Evolutionary conservation across 2,888 invertebrate species (phyloP), one percentile per base, ranked within the genome.

Genomic region (Podabrus alpinus): DNA sequence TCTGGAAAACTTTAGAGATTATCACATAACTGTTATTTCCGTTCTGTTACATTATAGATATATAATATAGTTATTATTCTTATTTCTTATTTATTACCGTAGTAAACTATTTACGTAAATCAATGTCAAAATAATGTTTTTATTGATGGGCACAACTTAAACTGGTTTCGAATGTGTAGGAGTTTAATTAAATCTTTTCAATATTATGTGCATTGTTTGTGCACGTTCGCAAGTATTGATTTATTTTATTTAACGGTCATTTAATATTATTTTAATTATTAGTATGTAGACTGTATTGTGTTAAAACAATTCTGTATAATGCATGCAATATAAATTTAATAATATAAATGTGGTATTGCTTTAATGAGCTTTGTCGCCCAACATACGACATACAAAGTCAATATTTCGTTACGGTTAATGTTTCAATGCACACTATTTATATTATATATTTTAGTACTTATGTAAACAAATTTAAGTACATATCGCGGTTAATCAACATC

Each of bases 191-290:
- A 70, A n/a, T 64, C 45, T 29, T 64, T 61, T 70, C 59, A 70
- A 64, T 64, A n/a, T n/a, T n/a, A 70, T 70, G n/a, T 70, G 70
- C 24, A 70, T 70, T 70, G 70, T 70, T 70, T 25, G 64, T 70
- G 70, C 70, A 70, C 70, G 70, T 64, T 70, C 62, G 64, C 64
- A 17, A 70, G 70, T 70, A 70, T n/a, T 59, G 59, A 70, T 70
- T 70, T 70, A 70, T 70, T 70, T 69, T 70, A 25, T 70, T 24
- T 64, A 45, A 45, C 15, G 3, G 13, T 9, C 13, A 45, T 17
- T 64, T 62, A 11, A 45, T 70, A 64, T 45, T 45, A 45, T 45
- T 70, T 70, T 59, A 70, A 70, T 70, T 70, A 45, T 64, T 24
- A 64, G 19, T 70, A 25, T 45, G 45, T 70, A 69, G 17, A 45